Evolutionary conservation across 92 coral and sea anemone species (phyloP), one percentile per base, ranked within the genome.

Genomic region (Muricea muricata): DNA sequence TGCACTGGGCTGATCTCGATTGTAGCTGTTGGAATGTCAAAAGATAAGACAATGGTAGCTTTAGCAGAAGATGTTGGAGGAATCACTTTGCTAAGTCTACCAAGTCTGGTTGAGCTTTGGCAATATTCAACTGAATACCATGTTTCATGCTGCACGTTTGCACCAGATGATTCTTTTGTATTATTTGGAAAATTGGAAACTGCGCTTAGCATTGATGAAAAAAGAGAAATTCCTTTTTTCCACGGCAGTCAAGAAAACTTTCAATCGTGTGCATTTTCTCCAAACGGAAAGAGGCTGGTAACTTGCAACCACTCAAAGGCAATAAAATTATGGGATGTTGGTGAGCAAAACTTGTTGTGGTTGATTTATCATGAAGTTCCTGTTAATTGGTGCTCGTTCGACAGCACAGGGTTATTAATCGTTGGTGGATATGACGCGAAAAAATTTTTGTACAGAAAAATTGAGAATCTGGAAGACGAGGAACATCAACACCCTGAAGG

Each of bases 321-420:
- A 15, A 63, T 63, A 1, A 63, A 63, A n/a, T 28, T 63, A 63
- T 63, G 70, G 70, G 70, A 63, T 25, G 70, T 63, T 28, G 70
- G 18, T 63, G 14, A 18, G 37, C 37, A 63, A 28, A 28, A 13
- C 4, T 31, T 63, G 17, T 5, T 63, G 0, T 63, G n/a, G 15
- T 12, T 28, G 2, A 37, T 63, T 0, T 10, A 7, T 28, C 4
- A 37, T 63, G 70, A 12, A 63, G 6, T 26, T 63, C 40, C 40
- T 29, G 37, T 63, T 28, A 28, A 63, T 13, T 28, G 70, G 35
- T 63, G 70, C 12, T 28, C 37, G 12, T 63, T 63, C 23, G 15
- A 21, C 35, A 63, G 17, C 40, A 25, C 37, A 28, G 70, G 70
- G 15, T 0, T 26, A 20, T 63, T 63, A 4, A 32, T 63, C 39